Evolutionary conservation across 2,888 invertebrate species (phyloP).

Genomic region (Conistra vaccinii): DNA sequence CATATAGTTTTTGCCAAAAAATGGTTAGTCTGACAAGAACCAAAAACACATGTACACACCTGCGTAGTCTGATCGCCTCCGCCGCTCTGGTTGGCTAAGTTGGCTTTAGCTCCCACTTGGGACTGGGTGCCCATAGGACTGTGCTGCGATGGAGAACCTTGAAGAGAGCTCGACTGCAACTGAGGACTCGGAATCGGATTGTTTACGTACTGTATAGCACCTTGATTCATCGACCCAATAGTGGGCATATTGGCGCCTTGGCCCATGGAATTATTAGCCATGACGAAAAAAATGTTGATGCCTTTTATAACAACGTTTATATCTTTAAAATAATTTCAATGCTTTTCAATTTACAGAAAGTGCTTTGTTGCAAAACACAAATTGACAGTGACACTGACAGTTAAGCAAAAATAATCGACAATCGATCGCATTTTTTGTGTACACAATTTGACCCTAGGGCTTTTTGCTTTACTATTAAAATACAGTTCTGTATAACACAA

Average conservation of each 20-base stretch:
- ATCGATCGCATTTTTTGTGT: neutral
- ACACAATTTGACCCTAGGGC: neutral
- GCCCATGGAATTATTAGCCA: slow-evolving; percentile 78
- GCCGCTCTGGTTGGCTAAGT: slow-evolving; percentile 68
- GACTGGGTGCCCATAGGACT: slow-evolving; percentile 86
- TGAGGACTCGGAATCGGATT: slow-evolving; percentile 86
- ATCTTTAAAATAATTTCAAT: neutral
- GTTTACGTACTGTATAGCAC: slow-evolving; percentile 83
- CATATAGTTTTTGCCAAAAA: neutral
- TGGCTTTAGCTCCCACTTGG: slow-evolving; percentile 78
- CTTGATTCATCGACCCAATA: slow-evolving; percentile 81
- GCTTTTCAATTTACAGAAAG: slow-evolving; percentile 5
- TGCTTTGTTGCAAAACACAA: slow-evolving; percentile 36
- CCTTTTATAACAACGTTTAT: slow-evolving; percentile 4
- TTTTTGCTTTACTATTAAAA: slow-evolving; percentile 7
- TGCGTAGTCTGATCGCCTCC: slow-evolving; percentile 81
- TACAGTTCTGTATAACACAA: neutral
- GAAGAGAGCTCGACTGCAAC: slow-evolving; percentile 80
- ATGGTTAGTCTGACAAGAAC: neutral
- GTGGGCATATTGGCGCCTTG: slow-evolving; percentile 83
- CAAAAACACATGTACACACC: slow-evolving; percentile 77
- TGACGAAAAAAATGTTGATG: slow-evolving; percentile 47
- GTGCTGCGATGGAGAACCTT: slow-evolving; percentile 87
- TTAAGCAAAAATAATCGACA: neutral
- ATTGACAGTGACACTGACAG: slow-evolving; percentile 18